Evolutionary conservation across 2,888 invertebrate species (phyloP).

Genomic region (Oscheius myriophilus): DNA sequence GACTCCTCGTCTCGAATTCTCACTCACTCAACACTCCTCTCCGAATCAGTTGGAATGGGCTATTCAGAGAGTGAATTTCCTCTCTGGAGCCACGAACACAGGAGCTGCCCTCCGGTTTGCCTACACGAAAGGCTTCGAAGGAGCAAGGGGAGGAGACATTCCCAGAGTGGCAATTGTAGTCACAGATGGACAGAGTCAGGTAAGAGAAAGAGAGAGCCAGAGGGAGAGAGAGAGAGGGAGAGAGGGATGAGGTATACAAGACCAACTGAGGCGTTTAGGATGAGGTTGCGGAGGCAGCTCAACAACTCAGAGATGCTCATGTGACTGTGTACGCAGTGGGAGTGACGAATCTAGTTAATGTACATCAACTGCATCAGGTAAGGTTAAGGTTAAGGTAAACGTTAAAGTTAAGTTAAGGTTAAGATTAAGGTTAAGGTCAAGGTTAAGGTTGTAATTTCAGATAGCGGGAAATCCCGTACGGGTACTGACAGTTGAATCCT

Average conservation of each 20-base stretch:
- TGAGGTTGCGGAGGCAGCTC: slow-evolving; percentile 65
- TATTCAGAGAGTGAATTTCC: slow-evolving; percentile 63
- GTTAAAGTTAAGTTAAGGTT: not conserved
- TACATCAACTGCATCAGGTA: slow-evolving; percentile 69
- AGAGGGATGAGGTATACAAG: no score
- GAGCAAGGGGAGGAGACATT: slow-evolving; percentile 63
- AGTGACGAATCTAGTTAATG: slow-evolving; percentile 69
- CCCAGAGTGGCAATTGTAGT: slow-evolving; percentile 71
- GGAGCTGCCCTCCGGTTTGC: slow-evolving; percentile 65
- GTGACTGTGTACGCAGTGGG: slow-evolving; percentile 72
- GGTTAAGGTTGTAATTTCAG: slow-evolving; percentile 26
- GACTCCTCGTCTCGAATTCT: slow-evolving; percentile 68
- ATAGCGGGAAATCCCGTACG: slow-evolving; percentile 68
- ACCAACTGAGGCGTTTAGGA: slow-evolving; percentile 47
- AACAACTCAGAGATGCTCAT: slow-evolving; percentile 66
- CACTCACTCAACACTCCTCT: slow-evolving; percentile 62
- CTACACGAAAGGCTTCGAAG: slow-evolving; percentile 59
- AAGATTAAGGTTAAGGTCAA: not conserved
- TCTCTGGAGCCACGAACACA: slow-evolving; percentile 68
- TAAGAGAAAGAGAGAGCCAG: no score
- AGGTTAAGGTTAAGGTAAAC: not conserved
- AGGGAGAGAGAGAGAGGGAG: no score
- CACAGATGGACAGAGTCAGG: slow-evolving; percentile 71
- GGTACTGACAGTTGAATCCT: slow-evolving; percentile 69
- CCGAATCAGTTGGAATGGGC: slow-evolving; percentile 67